phyloP scores from a whole-genome alignment of 2,113 vertebrate species.

The Tonatia bakeri region DNA sequence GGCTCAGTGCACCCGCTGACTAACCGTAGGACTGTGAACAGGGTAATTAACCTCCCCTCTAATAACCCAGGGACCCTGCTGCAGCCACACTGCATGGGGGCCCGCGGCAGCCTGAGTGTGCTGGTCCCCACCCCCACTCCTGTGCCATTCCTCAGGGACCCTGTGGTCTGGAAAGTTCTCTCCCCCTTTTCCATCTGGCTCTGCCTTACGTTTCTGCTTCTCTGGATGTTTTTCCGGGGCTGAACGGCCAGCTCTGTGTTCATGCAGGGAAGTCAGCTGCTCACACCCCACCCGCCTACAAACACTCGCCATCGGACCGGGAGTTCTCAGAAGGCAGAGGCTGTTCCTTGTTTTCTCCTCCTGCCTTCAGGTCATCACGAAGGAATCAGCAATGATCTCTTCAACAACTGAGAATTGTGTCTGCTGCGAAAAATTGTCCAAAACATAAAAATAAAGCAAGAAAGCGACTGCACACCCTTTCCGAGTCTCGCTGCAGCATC shows the following conservation, averaged over 20 bases:
- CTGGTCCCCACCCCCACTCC: background rate
- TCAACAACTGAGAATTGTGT: background rate
- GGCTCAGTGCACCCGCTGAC: background rate
- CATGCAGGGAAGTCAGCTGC: background rate
- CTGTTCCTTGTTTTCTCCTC: background rate
- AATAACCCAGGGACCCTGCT: rapidly evolving
- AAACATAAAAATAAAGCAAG: background rate
- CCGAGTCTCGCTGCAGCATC: rapidly evolving
- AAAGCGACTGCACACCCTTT: background rate
- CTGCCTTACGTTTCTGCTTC: background rate
- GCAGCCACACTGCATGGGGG: background rate
- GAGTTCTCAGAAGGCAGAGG: background rate
- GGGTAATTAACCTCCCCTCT: conserved; percentile 15
- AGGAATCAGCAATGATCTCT: background rate
- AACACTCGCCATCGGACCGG: background rate
- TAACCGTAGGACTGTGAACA: background rate
- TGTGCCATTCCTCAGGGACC: background rate
- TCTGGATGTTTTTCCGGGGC: background rate
- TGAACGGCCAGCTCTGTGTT: rapidly evolving
- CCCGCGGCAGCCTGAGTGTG: rapidly evolving
- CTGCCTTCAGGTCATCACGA: background rate
- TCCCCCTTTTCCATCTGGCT: background rate
- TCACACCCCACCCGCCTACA: background rate
- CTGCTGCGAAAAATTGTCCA: background rate
- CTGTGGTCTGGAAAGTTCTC: background rate